Evolutionary conservation across 2,113 vertebrate species (phyloP), one percentile per base, ranked within the genome.

Genomic region (Pithys albifrons): DNA sequence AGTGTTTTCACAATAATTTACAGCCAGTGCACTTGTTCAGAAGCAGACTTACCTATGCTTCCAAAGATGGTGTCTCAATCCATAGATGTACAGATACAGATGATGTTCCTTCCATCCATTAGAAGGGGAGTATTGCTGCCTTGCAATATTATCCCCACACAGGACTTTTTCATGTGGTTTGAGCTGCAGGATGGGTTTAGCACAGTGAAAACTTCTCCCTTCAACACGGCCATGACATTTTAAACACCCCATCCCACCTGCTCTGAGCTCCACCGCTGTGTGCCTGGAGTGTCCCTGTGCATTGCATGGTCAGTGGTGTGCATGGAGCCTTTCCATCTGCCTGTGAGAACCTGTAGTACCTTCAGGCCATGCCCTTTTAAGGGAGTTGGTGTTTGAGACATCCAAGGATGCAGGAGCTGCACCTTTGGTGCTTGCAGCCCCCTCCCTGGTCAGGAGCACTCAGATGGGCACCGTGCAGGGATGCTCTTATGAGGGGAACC

Each of bases 181-280:
- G 1, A 86, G 65, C 59, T 72, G 59, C 58, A 33, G 64, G 70
- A 4, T 59, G 37, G 14, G 17, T 48, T 89, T 20, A 67, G 25
- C 39, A 24, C 28, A 48, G 70, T 29, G 10, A 61, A 66, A 31
- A 6, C 19, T 85, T 67, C 35, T 79, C 15, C 27, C 46, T 64
- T 82, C 62, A n/a, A 4, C 0, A 0, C 6, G 10, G 19, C 7
- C 7, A 4, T 27, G 78, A 61, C 48, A 66, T 54, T 61, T 75
- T 35, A 19, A 83, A 37, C 25, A 12, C 16, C 57, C 43, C 35
- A 5, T 55, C 6, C 25, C 11, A 0, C 57, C 59, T 59, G 62
- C 62, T 75, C 61, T 72, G 33, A 29, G 76, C 33, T 57, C 70
- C 45, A 10, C 49, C 7, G 1, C 57, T 10, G 35, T 25, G 33